Evolutionary conservation across 2,113 vertebrate species (phyloP).

Genomic region (Aleadryas rufinucha): DNA sequence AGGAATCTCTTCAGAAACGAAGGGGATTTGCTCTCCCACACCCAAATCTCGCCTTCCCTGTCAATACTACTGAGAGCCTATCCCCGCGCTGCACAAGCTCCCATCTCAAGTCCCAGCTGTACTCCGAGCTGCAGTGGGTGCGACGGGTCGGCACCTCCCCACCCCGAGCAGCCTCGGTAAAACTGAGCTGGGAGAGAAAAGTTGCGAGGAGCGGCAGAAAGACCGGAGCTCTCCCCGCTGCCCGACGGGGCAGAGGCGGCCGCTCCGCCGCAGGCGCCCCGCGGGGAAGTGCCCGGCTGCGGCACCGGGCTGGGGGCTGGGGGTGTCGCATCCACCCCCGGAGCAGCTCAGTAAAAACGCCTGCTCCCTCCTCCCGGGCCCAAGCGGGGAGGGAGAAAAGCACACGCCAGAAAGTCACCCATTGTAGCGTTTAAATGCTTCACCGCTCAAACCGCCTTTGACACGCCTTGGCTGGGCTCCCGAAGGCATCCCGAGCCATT

Average conservation of each 20-base stretch:
- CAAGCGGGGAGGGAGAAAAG: background rate
- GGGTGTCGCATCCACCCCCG: background rate
- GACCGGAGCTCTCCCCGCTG: background rate
- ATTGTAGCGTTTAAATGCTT: constrained; percentile 9
- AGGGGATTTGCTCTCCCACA: background rate
- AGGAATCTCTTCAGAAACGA: background rate
- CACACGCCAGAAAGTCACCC: background rate
- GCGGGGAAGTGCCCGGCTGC: background rate
- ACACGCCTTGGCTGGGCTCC: constrained; percentile 52
- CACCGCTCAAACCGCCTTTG: constrained; percentile 25
- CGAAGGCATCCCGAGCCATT: constrained; percentile 18
- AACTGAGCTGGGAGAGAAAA: background rate
- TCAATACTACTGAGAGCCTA: background rate
- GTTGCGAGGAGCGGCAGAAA: background rate
- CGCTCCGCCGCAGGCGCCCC: background rate
- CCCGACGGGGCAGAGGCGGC: background rate
- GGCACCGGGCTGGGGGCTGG: background rate
- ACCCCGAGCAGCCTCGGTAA: background rate
- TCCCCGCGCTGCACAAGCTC: background rate
- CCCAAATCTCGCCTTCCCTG: background rate
- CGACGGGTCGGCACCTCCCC: background rate
- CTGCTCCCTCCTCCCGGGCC: background rate
- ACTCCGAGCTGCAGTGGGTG: background rate
- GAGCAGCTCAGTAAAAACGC: background rate
- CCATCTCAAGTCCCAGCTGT: background rate